phyloP scores from a whole-genome alignment of 2,888 invertebrate genomes.

The Sturmia bella region DNA sequence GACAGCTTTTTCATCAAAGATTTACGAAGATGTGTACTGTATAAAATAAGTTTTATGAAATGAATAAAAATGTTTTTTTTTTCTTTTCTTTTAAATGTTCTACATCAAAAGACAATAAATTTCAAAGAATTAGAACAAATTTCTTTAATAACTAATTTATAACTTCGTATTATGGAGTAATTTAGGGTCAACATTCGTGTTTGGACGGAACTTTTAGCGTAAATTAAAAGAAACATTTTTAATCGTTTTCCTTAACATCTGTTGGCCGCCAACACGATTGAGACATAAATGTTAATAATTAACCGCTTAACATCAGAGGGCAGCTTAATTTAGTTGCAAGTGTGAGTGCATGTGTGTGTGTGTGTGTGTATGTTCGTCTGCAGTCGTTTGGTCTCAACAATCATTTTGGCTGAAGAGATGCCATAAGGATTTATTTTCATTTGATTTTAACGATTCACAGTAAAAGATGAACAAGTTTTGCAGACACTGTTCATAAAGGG shows the following conservation, averaged over 20 bases:
- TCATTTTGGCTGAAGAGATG: conserved; percentile 41
- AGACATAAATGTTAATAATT: conserved; percentile 49
- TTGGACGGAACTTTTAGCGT: no score
- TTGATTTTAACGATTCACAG: conserved; percentile 41
- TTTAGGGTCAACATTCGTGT: no score
- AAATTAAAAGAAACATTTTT: conserved; percentile 4
- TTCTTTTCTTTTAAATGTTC: neutral
- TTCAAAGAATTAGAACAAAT: no score
- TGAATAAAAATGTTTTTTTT: neutral
- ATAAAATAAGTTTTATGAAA: neutral
- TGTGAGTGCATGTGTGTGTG: neutral
- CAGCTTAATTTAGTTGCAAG: conserved; percentile 30
- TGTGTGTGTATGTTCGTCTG: neutral
- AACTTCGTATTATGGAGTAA: no score
- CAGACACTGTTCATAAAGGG: conserved; percentile 34
- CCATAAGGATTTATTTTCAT: conserved; percentile 46
- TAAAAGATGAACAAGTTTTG: conserved; percentile 31
- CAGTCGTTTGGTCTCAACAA: conserved; percentile 15
- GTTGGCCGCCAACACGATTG: conserved; percentile 32
- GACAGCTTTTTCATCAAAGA: no score
- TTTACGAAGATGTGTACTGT: no score
- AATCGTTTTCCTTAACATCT: conserved; percentile 1
- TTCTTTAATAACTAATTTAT: no score
- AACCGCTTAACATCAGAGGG: conserved; percentile 47
- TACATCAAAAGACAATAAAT: no score